Evolutionary conservation across 2,797 vertebrate species (phyloP).

Genomic region (Takifugu rubripes): DNA sequence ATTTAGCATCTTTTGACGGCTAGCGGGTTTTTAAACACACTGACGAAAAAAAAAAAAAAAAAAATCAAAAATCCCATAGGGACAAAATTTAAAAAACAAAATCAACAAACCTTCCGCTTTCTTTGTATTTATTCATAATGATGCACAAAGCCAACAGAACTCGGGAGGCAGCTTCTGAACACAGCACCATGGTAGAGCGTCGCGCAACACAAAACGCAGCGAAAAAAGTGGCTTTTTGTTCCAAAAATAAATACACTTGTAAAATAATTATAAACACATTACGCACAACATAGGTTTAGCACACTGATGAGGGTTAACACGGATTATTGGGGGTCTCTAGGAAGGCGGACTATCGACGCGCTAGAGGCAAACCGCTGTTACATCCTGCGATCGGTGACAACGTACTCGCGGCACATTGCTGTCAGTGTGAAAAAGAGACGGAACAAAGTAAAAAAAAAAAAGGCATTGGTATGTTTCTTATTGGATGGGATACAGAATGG

Average conservation of each 20-base stretch:
- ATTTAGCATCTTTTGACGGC: too few species aligned
- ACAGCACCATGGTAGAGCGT: slow-evolving; percentile 76
- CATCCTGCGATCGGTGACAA: slow-evolving; percentile 60
- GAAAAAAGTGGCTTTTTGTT: slow-evolving; percentile 75
- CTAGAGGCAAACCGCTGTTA: slow-evolving; percentile 55
- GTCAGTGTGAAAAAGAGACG: slow-evolving; percentile 57
- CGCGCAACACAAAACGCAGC: slow-evolving; percentile 62
- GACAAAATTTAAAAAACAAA: slow-evolving; percentile 78
- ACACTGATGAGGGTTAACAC: slow-evolving; percentile 63
- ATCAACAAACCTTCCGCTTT: slow-evolving; percentile 44
- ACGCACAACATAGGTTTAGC: slow-evolving; percentile 64
- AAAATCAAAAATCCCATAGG: slow-evolving; percentile 74
- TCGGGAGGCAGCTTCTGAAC: slow-evolving; percentile 69
- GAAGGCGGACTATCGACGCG: slow-evolving; percentile 62
- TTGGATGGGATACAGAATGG: slow-evolving; percentile 63
- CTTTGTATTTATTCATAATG: slow-evolving; percentile 56
- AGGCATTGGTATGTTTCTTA: slow-evolving; percentile 57
- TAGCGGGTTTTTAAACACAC: slow-evolving; percentile 44
- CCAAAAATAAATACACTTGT: slow-evolving; percentile 77
- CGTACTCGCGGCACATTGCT: slow-evolving; percentile 64
- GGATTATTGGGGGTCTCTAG: slow-evolving; percentile 69
- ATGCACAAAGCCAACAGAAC: slow-evolving; percentile 58
- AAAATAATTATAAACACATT: slow-evolving; percentile 63
- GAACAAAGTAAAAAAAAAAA: slow-evolving; percentile 49
- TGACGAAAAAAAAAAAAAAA: slow-evolving; percentile 60